These are phyloP conservation scores for Chironomus tentans DNA, from an alignment of 2,888 invertebrate species.

Conservation along the genomic window DNA sequence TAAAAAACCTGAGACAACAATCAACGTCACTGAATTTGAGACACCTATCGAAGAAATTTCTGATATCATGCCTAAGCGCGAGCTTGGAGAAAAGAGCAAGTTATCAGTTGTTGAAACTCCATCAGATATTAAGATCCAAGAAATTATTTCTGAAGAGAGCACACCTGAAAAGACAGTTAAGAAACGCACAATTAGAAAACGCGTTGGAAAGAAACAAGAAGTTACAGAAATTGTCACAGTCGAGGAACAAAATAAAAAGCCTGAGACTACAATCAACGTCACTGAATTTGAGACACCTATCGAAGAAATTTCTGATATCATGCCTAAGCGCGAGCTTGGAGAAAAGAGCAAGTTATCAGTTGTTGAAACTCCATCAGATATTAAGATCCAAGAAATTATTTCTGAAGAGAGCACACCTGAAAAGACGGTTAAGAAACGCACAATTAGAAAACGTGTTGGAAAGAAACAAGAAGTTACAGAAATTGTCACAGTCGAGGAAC, in stretches of 20 bases:
- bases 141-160: conserved; percentile 41
- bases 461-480: conserved; percentile 8
- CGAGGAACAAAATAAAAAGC: conserved; percentile 32
- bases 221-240: conserved; percentile 34
- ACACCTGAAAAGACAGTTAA: conserved; percentile 34
- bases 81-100: conserved; percentile 32
- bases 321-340: not conserved
- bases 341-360: not conserved
- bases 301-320: conserved; percentile 32
- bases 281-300: conserved; percentile 30
- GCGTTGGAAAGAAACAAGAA: conserved; percentile 36
- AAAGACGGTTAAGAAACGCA: not conserved
- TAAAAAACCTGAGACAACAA: conserved; percentile 35
- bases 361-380: not conserved
- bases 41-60: conserved; percentile 27
- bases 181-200: conserved; percentile 36
- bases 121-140: conserved; percentile 39
- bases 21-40: conserved; percentile 34
- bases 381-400: not conserved
- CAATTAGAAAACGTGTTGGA: not conserved
- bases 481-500: conserved; percentile 31
- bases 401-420: not conserved
- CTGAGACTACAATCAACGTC: conserved; percentile 34
- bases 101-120: conserved; percentile 33
- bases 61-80: conserved; percentile 28